Evolutionary conservation across 53 echinoderm and acorn worm species (phyloP), one percentile per base, ranked within the genome.

Genomic region (Crossaster papposus): DNA sequence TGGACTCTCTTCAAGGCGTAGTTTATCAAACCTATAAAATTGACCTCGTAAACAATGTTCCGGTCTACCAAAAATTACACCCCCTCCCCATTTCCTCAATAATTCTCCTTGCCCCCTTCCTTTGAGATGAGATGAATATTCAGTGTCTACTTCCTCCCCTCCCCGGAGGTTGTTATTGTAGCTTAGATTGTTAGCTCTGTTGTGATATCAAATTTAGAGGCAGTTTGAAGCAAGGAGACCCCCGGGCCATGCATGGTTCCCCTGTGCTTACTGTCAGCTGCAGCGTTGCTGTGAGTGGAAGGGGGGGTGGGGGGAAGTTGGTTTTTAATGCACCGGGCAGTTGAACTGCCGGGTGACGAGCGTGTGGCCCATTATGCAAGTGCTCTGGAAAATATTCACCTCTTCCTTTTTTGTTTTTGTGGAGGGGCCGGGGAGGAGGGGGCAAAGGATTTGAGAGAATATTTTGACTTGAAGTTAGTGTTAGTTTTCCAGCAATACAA

Each of bases 181-280:
- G 87, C 87, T 87, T 62, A 87, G 87, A 87, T 87, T 75, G 87
- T 87, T 87, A 87, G 77, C 87, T 87, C 35, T 87, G 87, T 87
- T 87, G 77, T 76, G 87, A 75, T 87, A 87, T 77, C 87, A 87
- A 77, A 87, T 87, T 87, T 87, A 72, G 77, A 75, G 77, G 77
- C 87, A 87, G 77, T 87, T 87, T 87, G 87, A 87, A 76, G 38
- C n/a, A 24, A 65, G 38, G 26, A 38, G 70, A 7, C 29, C 18
- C 68, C 83, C 26, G 37, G 83, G 83, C 70, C 15, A 18, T 65
- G 34, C 36, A 32, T 32, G 51, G 5, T 50, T 58, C 2, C 12
- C 14, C 32, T 30, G 50, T 51, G 22, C 24, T 17, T 4, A 51
- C 32, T 30, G 32, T 20, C 44, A 80, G 11, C 78, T 18, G 15